Conservation (phyloP, 2,888 invertebrate species). For the Empis stercorea region DNA sequence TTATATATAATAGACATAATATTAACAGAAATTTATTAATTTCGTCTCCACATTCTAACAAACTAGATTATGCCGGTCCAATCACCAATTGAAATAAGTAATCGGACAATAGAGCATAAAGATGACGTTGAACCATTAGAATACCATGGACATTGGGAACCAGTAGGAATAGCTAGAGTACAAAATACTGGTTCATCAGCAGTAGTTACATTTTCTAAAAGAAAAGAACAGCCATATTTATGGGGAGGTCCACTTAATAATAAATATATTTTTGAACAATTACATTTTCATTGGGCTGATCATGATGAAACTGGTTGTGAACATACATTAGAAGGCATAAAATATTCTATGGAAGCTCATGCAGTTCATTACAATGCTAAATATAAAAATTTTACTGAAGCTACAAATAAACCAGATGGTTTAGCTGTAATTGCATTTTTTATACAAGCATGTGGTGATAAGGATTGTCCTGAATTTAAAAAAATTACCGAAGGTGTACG, state of each 20-base stretch:
- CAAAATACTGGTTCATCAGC: conserved; percentile 36
- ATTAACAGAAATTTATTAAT: too few relatives aligned
- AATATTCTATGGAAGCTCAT: conserved; percentile 66
- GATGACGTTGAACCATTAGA: conserved; percentile 35
- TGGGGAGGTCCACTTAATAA: conserved; percentile 50
- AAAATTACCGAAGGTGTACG: conserved; percentile 42
- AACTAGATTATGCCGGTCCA: conserved; percentile 29
- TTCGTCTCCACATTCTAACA: too few relatives aligned
- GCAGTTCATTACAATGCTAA: conserved; percentile 65
- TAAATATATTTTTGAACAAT: conserved; percentile 58
- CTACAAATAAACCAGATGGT: conserved; percentile 54
- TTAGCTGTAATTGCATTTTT: conserved; percentile 59
- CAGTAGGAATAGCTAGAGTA: conserved; percentile 33
- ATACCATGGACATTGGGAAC: conserved; percentile 37
- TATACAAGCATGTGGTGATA: conserved; percentile 45
- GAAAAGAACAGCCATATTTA: conserved; percentile 43
- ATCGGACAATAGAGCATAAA: conserved; percentile 33
- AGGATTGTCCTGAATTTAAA: conserved; percentile 45
- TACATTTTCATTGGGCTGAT: conserved; percentile 73
- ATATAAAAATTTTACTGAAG: conserved; percentile 49
- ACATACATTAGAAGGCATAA: conserved; percentile 60
- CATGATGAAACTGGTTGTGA: conserved; percentile 65
- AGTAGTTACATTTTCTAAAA: conserved; percentile 50
- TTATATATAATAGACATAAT: too few relatives aligned
- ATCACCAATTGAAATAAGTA: conserved; percentile 35